Base-by-base conservation (phyloP, 2,888 invertebrate genomes). In the Seira ritae region DNA sequence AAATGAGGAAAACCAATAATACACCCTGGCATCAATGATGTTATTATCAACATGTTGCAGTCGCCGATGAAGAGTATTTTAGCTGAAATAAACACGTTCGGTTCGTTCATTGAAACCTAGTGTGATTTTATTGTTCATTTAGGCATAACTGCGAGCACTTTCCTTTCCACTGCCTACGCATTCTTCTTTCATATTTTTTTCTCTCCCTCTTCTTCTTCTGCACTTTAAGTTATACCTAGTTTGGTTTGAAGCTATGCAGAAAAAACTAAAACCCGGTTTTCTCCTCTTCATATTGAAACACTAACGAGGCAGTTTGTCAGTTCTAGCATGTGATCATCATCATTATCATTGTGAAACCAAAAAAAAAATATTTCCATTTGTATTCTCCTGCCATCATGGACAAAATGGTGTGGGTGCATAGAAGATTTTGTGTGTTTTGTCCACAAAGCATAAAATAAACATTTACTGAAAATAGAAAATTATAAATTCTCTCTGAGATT, bases 271-370 rank as follows among this genome's bases (percentile, higher is more conserved):
- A 42, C 42, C 42, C 42, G 42, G 42, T 42, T 42, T 42, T 42
- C 42, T 12, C 42, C 12, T 12, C 4, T 12, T 24, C 10, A 68
- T 31, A 17, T 22, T 62, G 72, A 72, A 72, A 72, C 74, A 66
- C 66, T 74, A 74, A 74, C 65, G 74, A 74, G 74, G 46, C 74
- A 74, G 66, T 74, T 74, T 74, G 74, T 74, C 74, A 74, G 74
- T 42, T 42, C 12, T 42, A 42, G 42, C 42, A 42, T 42, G 42
- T 42, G 42, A 42, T 42, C 42, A 42, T 42, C 42, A 42, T 42
- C 12, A 42, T 42, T n/a, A n/a, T n/a, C 42, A 42, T 42, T n/a
- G n/a, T n/a, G n/a, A 42, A 42, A 42, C 4, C 42, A 42, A 12
- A 8, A 4, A 4, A 42, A 42, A 42, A 42, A 42, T 4, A 42